Base-by-base conservation (phyloP, 2,888 invertebrate genomes). In the Bellardia pandia region DNA sequence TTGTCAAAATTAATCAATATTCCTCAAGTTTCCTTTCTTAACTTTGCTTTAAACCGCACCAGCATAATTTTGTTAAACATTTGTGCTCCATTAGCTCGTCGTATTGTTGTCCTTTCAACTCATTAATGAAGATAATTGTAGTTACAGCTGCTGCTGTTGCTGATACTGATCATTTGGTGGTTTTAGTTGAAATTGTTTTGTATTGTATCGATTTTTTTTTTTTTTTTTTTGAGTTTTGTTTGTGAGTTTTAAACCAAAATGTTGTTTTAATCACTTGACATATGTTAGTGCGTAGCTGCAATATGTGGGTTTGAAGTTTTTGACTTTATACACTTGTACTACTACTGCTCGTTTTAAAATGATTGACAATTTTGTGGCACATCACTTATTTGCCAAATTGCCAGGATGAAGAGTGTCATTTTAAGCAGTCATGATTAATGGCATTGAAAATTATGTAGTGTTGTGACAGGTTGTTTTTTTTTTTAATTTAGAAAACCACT, bases 121-220 rank as follows among this genome's bases (percentile, higher is more conserved):
- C 71, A 78, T 85, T 79, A 79, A 72, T 7, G 3, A 14, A 68
- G 58, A 72, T 75, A 86, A 86, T 83, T 86, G 66, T 14, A 79
- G 66, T 72, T 79, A 80, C 83, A 83, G 75, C 86, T 78, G 85
- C 74, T 71, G 71, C 40, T 58, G 23, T 33, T 30, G 40, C 45
- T 53, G 30, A 42, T 16, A 16, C 8, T 53, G 53, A 58, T 58
- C 48, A 64, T 76, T 79, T 76, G 2, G 83, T 79, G 86, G 83
- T 79, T 83, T 83, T 75, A 30, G 72, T 62, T 86, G 30, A 68
- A 75, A 58, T 71, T 75, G 33, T 56, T 42, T 51, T 48, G 42
- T 53, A 16, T 30, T 64, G 23, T 16, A 64, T 53, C 14, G 62
- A 71, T 64, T 33, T 69, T 40, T 60, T 30, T 48, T 79, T 51